These are phyloP conservation scores for Acanthoscelides obtectus DNA, from an alignment of 2,888 invertebrate species.

Conservation along the genomic window DNA sequence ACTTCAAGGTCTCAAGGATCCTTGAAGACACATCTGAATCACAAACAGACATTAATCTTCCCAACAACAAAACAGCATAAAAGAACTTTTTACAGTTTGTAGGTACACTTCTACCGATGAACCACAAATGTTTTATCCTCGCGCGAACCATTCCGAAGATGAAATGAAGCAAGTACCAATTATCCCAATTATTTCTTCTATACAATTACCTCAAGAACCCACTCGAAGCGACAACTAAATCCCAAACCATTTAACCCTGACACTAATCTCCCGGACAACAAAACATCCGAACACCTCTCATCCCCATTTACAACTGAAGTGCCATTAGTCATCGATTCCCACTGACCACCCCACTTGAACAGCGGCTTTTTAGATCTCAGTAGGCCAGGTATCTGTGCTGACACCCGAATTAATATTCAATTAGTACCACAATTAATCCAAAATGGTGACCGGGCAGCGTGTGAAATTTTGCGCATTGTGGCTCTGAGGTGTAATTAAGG, in stretches of 20 bases:
- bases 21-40: no score
- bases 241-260: background rate
- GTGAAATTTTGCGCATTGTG: background rate
- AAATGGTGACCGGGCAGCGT: background rate
- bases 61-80: no score
- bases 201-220: background rate
- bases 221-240: background rate
- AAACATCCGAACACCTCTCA: background rate
- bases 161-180: no score
- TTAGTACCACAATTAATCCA: slow-evolving; percentile 24
- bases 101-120: no score
- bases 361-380: slow-evolving; percentile 11
- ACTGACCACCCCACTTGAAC: background rate
- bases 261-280: background rate
- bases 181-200: background rate
- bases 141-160: no score
- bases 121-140: no score
- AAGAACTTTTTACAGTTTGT: no score
- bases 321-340: background rate
- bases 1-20: background rate
- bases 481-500: background rate
- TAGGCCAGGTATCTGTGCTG: slow-evolving; percentile 17
- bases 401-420: slow-evolving; percentile 24
- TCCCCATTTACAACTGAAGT: background rate
- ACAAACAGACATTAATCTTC: no score